phyloP scores from a whole-genome alignment of 2,888 invertebrate genomes.

The Belgica antarctica region DNA sequence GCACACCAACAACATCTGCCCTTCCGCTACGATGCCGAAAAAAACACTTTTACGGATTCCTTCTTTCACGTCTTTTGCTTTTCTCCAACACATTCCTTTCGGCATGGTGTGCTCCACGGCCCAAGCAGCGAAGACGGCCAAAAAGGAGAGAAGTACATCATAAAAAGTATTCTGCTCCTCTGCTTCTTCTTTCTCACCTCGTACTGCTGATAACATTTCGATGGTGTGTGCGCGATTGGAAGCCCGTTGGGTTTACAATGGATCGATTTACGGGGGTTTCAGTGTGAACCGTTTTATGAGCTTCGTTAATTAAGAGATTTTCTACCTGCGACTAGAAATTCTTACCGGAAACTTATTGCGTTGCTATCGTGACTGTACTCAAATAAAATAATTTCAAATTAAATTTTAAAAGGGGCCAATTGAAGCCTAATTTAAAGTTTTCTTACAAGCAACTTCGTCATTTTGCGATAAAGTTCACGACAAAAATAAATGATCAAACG shows the following conservation, averaged over 20 bases:
- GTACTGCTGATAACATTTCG: neutral
- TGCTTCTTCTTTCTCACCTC: slow-evolving; percentile 10
- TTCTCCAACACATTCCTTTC: slow-evolving; percentile 20
- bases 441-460: too few relatives aligned
- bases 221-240: neutral
- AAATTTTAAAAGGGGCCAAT: too few relatives aligned
- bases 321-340: too few relatives aligned
- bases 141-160: neutral
- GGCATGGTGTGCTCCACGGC: neutral
- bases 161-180: neutral
- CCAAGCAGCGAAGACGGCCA: neutral
- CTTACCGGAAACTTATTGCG: too few relatives aligned
- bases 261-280: too few relatives aligned
- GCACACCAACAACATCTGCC: slow-evolving; percentile 24
- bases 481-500: too few relatives aligned
- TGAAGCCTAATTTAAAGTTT: too few relatives aligned
- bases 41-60: slow-evolving; percentile 24
- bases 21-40: slow-evolving; percentile 22
- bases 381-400: too few relatives aligned
- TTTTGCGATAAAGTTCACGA: too few relatives aligned
- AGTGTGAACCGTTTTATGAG: too few relatives aligned
- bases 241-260: neutral
- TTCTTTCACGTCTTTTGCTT: neutral
- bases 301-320: too few relatives aligned
- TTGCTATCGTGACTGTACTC: too few relatives aligned